phyloP scores from a whole-genome alignment of 1,140 invertebrate species.

The honey bee (Apis mellifera) region Amel_HAv3.1 CM009940.2:9150501-9151000 shows the following conservation, averaged over 20 bases:
- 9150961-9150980: conserved; percentile 52
- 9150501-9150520: background rate
- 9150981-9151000: conserved; percentile 33
- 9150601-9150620: background rate
- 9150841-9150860: conserved; percentile 79
- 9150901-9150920: conserved; percentile 5
- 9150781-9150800: conserved; percentile 81
- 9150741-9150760: conserved; percentile 65
- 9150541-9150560: too few species aligned
- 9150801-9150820: conserved; percentile 81
- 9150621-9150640: background rate
- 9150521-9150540: background rate
- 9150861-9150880: conserved; percentile 70
- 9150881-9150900: conserved; percentile 47
- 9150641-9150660: conserved; percentile 48
- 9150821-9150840: conserved; percentile 77
- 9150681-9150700: conserved; percentile 56
- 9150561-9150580: background rate
- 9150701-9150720: conserved; percentile 62
- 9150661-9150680: conserved; percentile 31
- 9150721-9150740: conserved; percentile 57
- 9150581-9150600: too few species aligned
- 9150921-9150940: conserved; percentile 59
- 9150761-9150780: conserved; percentile 77
- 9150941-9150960: conserved; percentile 16